A percentile compares a stretch with the other conserved stretches of the same genome.
phyloP scores from a whole-genome alignment of 2,888 invertebrate genomes.

The Chironomus tentans region DNA sequence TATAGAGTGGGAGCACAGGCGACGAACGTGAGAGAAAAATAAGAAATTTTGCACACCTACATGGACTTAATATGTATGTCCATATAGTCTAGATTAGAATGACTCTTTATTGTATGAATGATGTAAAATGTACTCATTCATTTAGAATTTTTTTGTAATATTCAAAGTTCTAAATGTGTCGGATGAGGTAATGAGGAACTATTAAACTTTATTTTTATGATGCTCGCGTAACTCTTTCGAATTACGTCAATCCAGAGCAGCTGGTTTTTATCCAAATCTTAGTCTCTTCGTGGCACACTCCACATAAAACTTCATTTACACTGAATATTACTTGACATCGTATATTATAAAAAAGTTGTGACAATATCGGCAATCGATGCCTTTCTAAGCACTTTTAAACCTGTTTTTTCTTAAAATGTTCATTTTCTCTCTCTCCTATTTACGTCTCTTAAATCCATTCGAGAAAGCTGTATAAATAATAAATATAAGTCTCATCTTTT shows the following conservation, averaged over 20 bases:
- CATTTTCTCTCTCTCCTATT: neutral
- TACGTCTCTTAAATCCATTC: neutral
- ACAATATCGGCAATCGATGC: neutral
- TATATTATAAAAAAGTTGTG: neutral
- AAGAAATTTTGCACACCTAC: constrained; percentile 26
- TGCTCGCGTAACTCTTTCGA: neutral
- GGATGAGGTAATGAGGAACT: too few species aligned
- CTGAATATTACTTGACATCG: neutral
- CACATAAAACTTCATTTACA: neutral
- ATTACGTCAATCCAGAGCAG: neutral
- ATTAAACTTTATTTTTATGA: neutral
- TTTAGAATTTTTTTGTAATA: neutral
- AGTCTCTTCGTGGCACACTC: neutral
- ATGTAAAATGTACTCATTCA: neutral
- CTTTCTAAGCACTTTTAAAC: neutral
- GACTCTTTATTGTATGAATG: neutral
- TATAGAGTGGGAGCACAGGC: neutral
- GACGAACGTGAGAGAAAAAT: constrained; percentile 22
- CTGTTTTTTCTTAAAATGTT: neutral
- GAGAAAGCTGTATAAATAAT: neutral
- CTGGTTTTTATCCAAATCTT: neutral
- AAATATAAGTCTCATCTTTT: neutral
- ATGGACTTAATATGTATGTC: neutral
- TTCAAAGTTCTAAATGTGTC: too few species aligned
- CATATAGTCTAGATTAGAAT: neutral